Percentiles rank a stretch among this genome's conserved stretches.
These are phyloP conservation scores for Peromyscus eremicus DNA, from an alignment of 2,797 vertebrate species.

Conservation along the genomic window DNA sequence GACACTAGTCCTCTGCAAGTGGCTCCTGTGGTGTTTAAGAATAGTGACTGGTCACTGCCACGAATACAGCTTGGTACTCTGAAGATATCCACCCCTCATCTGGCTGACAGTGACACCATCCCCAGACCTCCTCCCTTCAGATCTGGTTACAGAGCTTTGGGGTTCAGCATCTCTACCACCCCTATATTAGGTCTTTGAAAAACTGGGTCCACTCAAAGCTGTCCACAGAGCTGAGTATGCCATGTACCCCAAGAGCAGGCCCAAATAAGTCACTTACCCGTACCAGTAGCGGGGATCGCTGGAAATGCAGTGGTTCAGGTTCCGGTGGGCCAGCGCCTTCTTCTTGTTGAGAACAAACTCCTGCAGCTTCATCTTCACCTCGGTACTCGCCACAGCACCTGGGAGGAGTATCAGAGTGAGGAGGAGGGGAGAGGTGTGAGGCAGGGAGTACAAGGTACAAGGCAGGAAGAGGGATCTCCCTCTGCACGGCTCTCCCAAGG, in stretches of 20 bases:
- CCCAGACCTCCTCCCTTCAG: not conserved
- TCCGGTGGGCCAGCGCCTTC: conserved; percentile 97
- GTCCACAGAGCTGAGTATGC: rapidly evolving
- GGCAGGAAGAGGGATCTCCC: not conserved
- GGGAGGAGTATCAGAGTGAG: not conserved
- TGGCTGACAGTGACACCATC: too few relatives aligned
- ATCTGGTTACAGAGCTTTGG: not conserved
- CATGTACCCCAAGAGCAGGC: not conserved
- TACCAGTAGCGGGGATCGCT: conserved; percentile 98
- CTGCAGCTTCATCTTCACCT: conserved; percentile 99
- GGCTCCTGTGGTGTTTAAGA: not conserved
- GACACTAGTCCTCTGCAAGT: too few relatives aligned
- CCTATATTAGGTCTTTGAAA: not conserved
- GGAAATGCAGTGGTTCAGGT: conserved; percentile 97
- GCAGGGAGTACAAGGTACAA: rapidly evolving
- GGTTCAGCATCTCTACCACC: not conserved
- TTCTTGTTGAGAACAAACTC: conserved; percentile 99
- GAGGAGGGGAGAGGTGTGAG: too few relatives aligned
- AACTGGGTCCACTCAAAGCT: rapidly evolving
- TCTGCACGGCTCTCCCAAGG: not conserved
- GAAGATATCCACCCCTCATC: not conserved
- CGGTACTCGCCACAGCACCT: conserved; percentile 98
- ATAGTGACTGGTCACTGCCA: rapidly evolving
- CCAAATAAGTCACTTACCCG: conserved; percentile 91
- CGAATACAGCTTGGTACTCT: not conserved